These are phyloP conservation scores for Odontomachus brunneus DNA, from an alignment of 1,140 invertebrate genomes.

Conservation along the genomic window DNA sequence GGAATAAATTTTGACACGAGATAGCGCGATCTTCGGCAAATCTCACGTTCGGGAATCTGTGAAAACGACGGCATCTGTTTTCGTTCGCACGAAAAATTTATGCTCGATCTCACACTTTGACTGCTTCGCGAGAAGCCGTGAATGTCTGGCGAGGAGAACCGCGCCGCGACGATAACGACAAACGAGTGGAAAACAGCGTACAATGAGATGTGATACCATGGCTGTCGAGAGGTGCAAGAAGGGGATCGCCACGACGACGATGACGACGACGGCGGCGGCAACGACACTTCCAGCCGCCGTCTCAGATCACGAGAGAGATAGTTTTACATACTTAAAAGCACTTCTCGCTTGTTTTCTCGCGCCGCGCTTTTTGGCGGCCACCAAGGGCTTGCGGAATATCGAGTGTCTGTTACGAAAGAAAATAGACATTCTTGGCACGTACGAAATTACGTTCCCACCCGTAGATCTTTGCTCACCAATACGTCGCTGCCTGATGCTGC, in stretches of 20 bases:
- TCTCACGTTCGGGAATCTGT: slow-evolving; percentile 12
- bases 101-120: neutral
- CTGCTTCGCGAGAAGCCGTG: neutral
- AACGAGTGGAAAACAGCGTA: too few relatives aligned
- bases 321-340: slow-evolving; percentile 38
- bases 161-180: neutral
- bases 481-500: neutral
- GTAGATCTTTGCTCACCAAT: too few relatives aligned
- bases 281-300: neutral
- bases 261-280: too few relatives aligned
- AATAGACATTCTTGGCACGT: slow-evolving; percentile 16
- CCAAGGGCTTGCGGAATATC: neutral
- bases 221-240: too few relatives aligned
- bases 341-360: slow-evolving; percentile 12
- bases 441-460: neutral
- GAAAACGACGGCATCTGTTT: slow-evolving; percentile 1
- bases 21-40: neutral
- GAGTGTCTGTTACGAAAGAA: neutral
- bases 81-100: slow-evolving; percentile 28
- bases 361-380: neutral
- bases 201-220: too few relatives aligned
- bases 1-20: slow-evolving; percentile 19
- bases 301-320: neutral
- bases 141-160: too few relatives aligned
- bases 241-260: too few relatives aligned